phyloP scores from a whole-genome alignment of 1,140 invertebrate genomes.

The Drosophila simulans region DNA sequence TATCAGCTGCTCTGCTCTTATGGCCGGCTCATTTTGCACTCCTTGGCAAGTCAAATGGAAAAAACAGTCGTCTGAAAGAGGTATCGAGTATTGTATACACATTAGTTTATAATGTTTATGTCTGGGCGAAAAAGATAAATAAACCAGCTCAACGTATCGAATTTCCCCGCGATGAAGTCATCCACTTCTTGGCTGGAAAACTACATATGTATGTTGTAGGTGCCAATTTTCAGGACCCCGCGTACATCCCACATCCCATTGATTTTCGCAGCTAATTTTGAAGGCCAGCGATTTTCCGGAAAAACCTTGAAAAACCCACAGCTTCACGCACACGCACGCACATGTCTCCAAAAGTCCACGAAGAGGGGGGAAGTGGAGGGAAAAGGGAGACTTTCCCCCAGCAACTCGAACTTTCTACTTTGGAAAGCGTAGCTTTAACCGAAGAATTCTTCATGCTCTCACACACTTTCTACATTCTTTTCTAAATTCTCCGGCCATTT shows the following conservation, averaged over 20 bases:
- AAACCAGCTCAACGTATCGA: slow-evolving; percentile 23
- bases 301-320: slow-evolving; percentile 71
- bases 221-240: not conserved
- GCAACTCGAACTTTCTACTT: slow-evolving; percentile 48
- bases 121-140: slow-evolving; percentile 22
- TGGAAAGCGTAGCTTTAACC: slow-evolving; percentile 12
- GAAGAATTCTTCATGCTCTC: not conserved
- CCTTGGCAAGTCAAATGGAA: slow-evolving; percentile 9
- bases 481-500: slow-evolving; percentile 7
- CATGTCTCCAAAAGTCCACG: slow-evolving; percentile 27
- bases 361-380: not conserved
- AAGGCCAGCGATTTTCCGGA: slow-evolving; percentile 42
- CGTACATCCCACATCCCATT: slow-evolving; percentile 9
- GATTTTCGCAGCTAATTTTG: slow-evolving; percentile 40
- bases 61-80: slow-evolving; percentile 21
- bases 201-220: not conserved
- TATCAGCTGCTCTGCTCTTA: slow-evolving; percentile 20
- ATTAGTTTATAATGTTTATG: slow-evolving; percentile 29
- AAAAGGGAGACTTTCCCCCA: slow-evolving; percentile 33
- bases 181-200: slow-evolving; percentile 13
- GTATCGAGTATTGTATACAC: slow-evolving; percentile 5
- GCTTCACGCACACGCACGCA: slow-evolving; percentile 45
- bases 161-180: slow-evolving; percentile 34
- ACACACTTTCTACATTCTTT: slow-evolving; percentile 11
- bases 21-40: slow-evolving; percentile 40